Percentiles rank a stretch among this genome's conserved stretches.
These are phyloP conservation scores for Druon quercuslanigerum DNA, from an alignment of 1,140 invertebrate genomes.

Conservation along the genomic window DNA sequence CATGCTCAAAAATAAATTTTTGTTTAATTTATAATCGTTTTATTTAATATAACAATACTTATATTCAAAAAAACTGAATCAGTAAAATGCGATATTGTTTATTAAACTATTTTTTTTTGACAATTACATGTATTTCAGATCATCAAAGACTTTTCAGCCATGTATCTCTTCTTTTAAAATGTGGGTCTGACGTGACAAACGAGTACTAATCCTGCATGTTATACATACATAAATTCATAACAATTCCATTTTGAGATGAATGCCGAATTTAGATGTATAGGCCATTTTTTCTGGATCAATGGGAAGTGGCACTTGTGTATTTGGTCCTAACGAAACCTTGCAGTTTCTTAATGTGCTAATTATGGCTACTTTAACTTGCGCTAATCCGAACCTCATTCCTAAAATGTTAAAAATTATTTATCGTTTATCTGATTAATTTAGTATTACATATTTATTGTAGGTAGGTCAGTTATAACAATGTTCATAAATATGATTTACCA, in stretches of 20 bases:
- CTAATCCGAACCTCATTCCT: constrained; percentile 68
- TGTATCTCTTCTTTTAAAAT: neutral
- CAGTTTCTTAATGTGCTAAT: constrained; percentile 44
- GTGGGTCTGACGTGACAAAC: too few species aligned
- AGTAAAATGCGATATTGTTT: too few species aligned
- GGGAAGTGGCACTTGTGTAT: constrained; percentile 63
- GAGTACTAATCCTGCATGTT: too few species aligned
- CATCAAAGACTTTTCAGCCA: too few species aligned
- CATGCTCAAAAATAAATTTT: too few species aligned
- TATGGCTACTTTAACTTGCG: constrained; percentile 70
- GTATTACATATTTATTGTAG: too few species aligned
- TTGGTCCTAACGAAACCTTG: constrained; percentile 38
- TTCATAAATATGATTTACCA: constrained; percentile 41
- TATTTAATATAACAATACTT: too few species aligned
- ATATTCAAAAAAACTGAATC: too few species aligned
- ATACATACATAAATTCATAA: neutral
- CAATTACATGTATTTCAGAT: too few species aligned
- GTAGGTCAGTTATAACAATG: constrained; percentile 6
- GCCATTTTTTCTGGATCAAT: constrained; percentile 49
- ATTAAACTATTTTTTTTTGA: too few species aligned
- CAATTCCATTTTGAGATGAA: constrained; percentile 25
- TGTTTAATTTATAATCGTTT: too few species aligned
- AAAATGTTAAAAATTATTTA: constrained; percentile 18
- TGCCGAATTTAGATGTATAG: constrained; percentile 49
- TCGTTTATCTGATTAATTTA: constrained; percentile 31